phyloP scores from a whole-genome alignment of 2,888 invertebrate species.

The Agrenia bidenticulata region DNA sequence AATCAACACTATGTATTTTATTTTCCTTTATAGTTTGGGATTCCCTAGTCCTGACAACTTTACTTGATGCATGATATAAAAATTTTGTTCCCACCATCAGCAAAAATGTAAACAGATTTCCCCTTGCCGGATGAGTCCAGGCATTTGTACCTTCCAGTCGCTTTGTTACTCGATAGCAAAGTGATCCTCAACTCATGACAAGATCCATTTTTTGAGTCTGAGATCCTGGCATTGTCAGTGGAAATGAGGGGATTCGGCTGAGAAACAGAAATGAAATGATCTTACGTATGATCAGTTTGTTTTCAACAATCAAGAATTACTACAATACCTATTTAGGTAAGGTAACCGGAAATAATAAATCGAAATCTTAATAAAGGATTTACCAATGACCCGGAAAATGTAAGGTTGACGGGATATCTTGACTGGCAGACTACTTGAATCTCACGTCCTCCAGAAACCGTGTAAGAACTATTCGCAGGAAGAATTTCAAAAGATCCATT shows the following conservation, averaged over 20 bases:
- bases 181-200: neutral
- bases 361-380: neutral
- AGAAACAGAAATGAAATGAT: no score
- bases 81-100: no score
- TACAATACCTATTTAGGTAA: no score
- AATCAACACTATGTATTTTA: no score
- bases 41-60: no score
- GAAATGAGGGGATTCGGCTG: no score
- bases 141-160: neutral
- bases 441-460: neutral
- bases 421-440: neutral
- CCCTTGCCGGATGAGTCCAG: neutral
- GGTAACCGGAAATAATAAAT: no score
- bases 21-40: no score
- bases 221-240: no score
- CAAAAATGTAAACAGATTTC: conserved; percentile 4
- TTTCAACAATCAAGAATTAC: no score
- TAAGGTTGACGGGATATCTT: neutral
- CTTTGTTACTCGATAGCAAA: neutral
- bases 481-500: neutral
- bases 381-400: neutral
- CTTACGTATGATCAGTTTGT: no score
- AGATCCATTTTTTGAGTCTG: neutral
- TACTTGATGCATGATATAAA: no score
- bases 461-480: neutral